These are phyloP conservation scores for Zingel zingel DNA, from an alignment of 2,113 vertebrate species.

Conservation along the genomic window DNA sequence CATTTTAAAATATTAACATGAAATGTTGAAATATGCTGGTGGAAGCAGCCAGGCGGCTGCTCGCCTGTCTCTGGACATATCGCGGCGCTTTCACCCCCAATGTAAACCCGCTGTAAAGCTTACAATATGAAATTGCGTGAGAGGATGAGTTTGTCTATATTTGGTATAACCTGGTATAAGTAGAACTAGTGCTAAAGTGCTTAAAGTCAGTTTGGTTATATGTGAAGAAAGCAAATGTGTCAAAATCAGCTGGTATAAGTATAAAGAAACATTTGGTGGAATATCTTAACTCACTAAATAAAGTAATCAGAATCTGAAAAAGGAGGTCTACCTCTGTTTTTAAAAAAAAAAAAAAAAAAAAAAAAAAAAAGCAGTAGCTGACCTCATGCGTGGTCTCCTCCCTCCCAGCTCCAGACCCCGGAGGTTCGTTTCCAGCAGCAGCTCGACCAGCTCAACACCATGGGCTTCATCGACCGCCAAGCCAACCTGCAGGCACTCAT, in stretches of 20 bases:
- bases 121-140: neutral
- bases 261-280: neutral
- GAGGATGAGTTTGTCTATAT: neutral
- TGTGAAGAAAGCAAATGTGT: neutral
- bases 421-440: slow-evolving; percentile 94
- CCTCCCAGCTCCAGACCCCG: slow-evolving; percentile 86
- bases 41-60: too few species aligned
- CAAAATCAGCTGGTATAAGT: neutral
- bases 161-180: neutral
- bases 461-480: slow-evolving; percentile 94
- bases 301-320: neutral
- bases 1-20: neutral
- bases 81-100: too few species aligned
- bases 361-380: neutral
- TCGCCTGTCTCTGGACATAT: too few species aligned
- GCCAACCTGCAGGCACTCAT: slow-evolving; percentile 92
- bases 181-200: neutral
- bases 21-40: too few species aligned
- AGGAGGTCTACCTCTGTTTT: neutral
- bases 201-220: neutral
- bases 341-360: too few species aligned
- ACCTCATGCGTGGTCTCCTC: neutral
- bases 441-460: slow-evolving; percentile 93
- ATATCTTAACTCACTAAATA: neutral
- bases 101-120: neutral